Evolutionary conservation across 2,888 invertebrate genomes (phyloP), one percentile per base, ranked within the genome.

Genomic region (Empis livida): DNA sequence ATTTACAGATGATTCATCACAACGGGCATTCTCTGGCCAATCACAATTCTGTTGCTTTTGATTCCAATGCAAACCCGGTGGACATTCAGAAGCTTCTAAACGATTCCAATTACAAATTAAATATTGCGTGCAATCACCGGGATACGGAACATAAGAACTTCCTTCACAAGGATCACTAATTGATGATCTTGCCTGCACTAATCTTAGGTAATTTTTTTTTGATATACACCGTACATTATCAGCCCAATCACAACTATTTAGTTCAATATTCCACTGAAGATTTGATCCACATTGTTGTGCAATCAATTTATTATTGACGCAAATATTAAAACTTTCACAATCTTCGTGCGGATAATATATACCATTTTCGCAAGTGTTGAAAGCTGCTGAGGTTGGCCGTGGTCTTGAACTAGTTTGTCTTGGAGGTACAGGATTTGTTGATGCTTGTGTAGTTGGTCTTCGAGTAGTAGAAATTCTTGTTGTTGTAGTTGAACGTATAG

Each of bases 81-180:
- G 76, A 63, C 90, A 91, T 13, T 78, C 70, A 56, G 80, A 82
- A 15, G 78, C 74, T 61, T 85, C 79, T 49, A 79, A 80, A 57
- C 81, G 80, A 31, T 86, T 86, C 77, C 87, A 88, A 15, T 87
- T 70, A 56, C 91, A 91, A 52, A 83, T 80, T 51, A 80, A 72
- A 61, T 87, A 90, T 46, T 80, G 78, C 1, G 73, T 72, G 59
- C 90, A 90, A 58, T 88, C 82, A 0, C 75, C 75, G 1, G 82
- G 79, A 54, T 79, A 72, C 1, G 75, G 65, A 0, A 80, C 75
- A 56, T 80, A 83, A 48, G 74, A 67, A n/a, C 81, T 81, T 43
- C 75, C 79, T 50, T 76, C 72, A 60, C 84, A 79, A 0, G 70
- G 64, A 42, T 73, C 70, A 65, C 73, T 76, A 59, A 73, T 56